Percentiles rank a stretch among this genome's conserved stretches.
Evolutionary conservation across 2,797 vertebrate genomes (phyloP).

Genomic region (Periparus ater): DNA sequence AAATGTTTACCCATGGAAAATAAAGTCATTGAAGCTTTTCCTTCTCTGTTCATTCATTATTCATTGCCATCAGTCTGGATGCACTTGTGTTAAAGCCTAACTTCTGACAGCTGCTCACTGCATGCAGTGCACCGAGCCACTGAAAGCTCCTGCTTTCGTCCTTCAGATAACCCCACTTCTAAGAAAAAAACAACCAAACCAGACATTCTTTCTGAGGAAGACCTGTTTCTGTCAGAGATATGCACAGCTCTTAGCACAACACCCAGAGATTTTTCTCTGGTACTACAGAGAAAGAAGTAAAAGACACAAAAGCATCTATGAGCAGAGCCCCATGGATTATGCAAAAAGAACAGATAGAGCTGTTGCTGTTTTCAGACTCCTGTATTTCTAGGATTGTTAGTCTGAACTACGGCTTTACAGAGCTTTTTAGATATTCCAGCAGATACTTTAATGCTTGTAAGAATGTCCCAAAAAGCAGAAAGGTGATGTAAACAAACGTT

Average conservation of each 20-base stretch:
- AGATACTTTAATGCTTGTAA: background rate
- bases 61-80: background rate
- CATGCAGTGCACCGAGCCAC: background rate
- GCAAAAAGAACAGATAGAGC: background rate
- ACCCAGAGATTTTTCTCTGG: background rate
- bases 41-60: conserved; percentile 38
- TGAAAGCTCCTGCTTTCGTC: background rate
- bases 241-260: background rate
- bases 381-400: background rate
- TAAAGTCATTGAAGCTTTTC: background rate
- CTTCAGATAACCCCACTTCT: background rate
- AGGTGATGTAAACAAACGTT: background rate
- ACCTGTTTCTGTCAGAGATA: background rate
- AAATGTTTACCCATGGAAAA: conserved; percentile 6
- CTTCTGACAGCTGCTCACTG: background rate
- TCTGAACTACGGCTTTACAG: background rate
- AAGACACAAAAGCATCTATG: background rate
- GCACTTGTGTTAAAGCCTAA: background rate
- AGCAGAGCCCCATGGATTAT: background rate
- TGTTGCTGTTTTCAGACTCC: background rate
- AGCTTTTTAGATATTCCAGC: background rate
- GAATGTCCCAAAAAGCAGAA: background rate
- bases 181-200: background rate
- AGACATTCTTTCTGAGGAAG: background rate
- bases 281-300: background rate